Conservation (phyloP, 2,888 invertebrate species). For the Lochmaea crataegi region DNA sequence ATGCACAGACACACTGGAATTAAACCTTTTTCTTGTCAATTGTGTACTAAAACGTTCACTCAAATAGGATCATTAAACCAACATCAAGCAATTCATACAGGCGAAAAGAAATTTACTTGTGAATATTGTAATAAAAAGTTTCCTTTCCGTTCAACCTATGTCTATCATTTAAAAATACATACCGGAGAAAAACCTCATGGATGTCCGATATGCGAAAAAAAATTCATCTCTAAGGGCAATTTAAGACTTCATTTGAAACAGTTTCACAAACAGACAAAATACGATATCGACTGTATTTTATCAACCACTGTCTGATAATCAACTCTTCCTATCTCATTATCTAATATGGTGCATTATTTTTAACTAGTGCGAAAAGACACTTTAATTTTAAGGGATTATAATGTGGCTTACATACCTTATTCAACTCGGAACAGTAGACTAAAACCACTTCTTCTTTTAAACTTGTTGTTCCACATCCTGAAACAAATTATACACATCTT, state of each 20-base stretch:
- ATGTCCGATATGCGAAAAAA: constrained; percentile 43
- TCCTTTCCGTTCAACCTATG: constrained; percentile 57
- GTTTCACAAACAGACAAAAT: neutral
- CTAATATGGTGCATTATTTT: no score
- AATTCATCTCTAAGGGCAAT: constrained; percentile 57
- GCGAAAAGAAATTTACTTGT: constrained; percentile 60
- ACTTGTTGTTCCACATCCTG: no score
- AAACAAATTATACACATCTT: no score
- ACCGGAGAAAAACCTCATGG: constrained; percentile 52
- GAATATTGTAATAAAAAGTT: constrained; percentile 58
- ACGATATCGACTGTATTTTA: no score
- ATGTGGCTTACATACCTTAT: no score
- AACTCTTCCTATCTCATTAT: no score
- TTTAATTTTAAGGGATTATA: no score
- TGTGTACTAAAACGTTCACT: constrained; percentile 44
- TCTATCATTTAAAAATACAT: constrained; percentile 70
- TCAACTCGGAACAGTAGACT: no score
- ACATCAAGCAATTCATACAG: constrained; percentile 51
- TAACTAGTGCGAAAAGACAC: no score
- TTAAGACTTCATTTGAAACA: constrained; percentile 43
- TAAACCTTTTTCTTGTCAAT: constrained; percentile 46
- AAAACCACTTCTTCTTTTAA: no score
- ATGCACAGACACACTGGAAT: constrained; percentile 46
- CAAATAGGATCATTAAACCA: constrained; percentile 48
- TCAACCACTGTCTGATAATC: no score